Percentiles rank a stretch among this genome's conserved stretches.
phyloP scores from a whole-genome alignment of 2,113 vertebrate genomes.

The Nasalis larvatus region DNA sequence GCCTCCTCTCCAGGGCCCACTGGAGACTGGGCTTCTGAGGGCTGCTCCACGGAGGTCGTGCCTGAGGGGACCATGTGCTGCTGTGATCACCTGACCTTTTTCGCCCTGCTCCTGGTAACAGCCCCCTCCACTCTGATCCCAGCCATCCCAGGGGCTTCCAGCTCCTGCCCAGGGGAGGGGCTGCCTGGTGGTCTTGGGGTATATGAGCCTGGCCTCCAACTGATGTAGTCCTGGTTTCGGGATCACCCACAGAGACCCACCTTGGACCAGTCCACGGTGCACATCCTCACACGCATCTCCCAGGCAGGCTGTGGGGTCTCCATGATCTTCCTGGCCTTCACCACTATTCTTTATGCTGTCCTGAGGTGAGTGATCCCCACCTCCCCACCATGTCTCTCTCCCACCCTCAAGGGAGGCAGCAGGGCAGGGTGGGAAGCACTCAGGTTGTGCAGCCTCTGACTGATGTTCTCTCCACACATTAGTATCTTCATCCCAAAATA shows the following conservation, averaged over 20 bases:
- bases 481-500: neutral
- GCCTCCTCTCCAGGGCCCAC: neutral
- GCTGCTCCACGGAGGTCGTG: constrained; percentile 76
- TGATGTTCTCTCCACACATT: neutral
- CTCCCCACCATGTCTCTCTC: neutral
- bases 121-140: neutral
- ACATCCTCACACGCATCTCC: constrained; percentile 81
- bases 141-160: neutral
- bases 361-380: constrained; percentile 82
- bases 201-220: neutral
- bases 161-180: neutral
- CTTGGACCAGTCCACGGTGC: constrained; percentile 59
- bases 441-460: neutral
- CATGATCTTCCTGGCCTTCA: constrained; percentile 82
- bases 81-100: constrained; percentile 92
- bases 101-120: constrained; percentile 92
- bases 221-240: neutral
- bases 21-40: constrained; percentile 84
- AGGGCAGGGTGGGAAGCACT: neutral
- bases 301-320: constrained; percentile 86
- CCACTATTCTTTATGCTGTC: constrained; percentile 81
- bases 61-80: constrained; percentile 80
- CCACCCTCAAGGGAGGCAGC: neutral
- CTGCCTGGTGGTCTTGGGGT: neutral
- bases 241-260: constrained; percentile 69